Base-by-base conservation (phyloP, 2,113 vertebrate genomes). In the Misgurnus mizolepis region DNA sequence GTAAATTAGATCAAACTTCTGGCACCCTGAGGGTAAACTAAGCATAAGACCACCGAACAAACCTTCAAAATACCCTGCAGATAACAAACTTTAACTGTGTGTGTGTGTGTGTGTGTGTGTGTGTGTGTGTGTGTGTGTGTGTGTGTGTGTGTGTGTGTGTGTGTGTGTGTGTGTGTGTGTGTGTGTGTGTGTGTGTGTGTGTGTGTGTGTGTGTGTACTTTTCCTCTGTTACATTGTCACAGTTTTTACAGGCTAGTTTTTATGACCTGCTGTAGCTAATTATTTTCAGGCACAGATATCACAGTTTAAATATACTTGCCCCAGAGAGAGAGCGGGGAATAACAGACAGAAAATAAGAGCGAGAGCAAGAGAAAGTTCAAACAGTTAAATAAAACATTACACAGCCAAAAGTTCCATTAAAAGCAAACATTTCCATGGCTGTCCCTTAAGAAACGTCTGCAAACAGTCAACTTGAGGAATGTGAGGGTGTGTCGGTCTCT, bases 341-440 rank as follows among this genome's bases (percentile, higher is more conserved):
- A 15, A 76, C 7, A 47, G 58, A 65, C 2, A 39, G 70, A 70
- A 9, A 47, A 18, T 17, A 6, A 58, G 9, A 70, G 34, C 62
- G 22, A 65, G 67, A 71, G 58, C 39, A 14, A 45, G n/a, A 47
- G 8, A 73, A 45, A 70, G 67, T 66, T 55, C 60, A 77, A 53
- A 47, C 3, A n/a, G 62, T 67, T 58, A 67, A 79, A 45, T 58
- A 65, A 67, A 67, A 83, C 69, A 65, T 55, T 39, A 8, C 12
- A 45, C n/a, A 79, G 45, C 64, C 34, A 83, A 81, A 74, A 67
- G 81, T 58, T 62, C 74, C n/a, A 39, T 80, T 58, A 67, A 69
- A 49, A 60, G 34, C 76, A 67, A 60, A 74, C 65, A 39, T 86
- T 88, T 88, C 82, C 78, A 45, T 49, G 34, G 76, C 43, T 22